A percentile compares a stretch with the other conserved stretches of the same genome.
phyloP scores from a whole-genome alignment of 1,140 invertebrate genomes.

The Drosophila novamexicana region DNA sequence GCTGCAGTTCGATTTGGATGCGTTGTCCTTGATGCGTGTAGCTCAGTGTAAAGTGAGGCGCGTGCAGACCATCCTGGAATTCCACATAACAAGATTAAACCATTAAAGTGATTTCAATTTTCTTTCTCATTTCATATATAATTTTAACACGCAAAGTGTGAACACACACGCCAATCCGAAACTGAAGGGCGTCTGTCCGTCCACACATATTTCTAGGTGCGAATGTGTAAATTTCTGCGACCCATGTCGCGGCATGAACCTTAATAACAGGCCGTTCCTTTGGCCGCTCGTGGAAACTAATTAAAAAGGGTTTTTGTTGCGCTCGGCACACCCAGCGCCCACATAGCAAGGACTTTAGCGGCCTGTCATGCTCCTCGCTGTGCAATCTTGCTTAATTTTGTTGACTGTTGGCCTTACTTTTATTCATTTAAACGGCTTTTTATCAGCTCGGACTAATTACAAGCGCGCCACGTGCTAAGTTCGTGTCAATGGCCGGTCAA shows the following conservation, averaged over 20 bases:
- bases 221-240: conserved; percentile 57
- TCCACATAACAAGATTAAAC: conserved; percentile 53
- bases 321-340: not conserved
- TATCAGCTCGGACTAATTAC: conserved; percentile 5
- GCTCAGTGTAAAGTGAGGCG: conserved; percentile 88
- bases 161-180: conserved; percentile 39
- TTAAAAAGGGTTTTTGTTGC: conserved; percentile 58
- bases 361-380: not conserved
- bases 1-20: conserved; percentile 89
- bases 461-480: conserved; percentile 1
- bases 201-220: conserved; percentile 38
- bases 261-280: conserved; percentile 16
- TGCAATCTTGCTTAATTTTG: conserved; percentile 5
- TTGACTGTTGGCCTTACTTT: conserved; percentile 5
- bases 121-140: conserved; percentile 24
- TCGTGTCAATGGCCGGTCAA: not conserved
- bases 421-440: conserved; percentile 1
- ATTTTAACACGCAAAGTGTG: conserved; percentile 64
- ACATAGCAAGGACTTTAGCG: not conserved
- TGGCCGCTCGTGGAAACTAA: conserved; percentile 55
- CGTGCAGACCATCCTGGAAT: conserved; percentile 89
- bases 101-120: conserved; percentile 41
- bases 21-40: conserved; percentile 88
- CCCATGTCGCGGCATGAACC: not conserved
- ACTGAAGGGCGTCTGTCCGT: not conserved